Base-by-base conservation (phyloP, 2,888 invertebrate species). In the Selenia dentaria region DNA sequence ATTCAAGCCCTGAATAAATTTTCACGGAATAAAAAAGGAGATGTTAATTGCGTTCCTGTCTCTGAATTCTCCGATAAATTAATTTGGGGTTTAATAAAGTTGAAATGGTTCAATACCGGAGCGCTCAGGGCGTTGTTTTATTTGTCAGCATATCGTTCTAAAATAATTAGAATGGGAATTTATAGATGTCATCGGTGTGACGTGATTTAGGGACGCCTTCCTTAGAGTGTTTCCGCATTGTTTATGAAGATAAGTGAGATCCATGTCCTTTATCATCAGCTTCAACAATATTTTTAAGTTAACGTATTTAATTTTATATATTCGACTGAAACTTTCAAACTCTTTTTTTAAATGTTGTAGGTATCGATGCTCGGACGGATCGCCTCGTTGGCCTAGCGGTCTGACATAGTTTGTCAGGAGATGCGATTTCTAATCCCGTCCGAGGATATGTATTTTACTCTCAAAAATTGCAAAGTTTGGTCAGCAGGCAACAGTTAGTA, bases 111-210 rank as follows among this genome's bases (percentile, higher is more conserved):
- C 75, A 75, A 79, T 85, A 79, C 73, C 65, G 63, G 67, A 76
- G 61, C 61, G 79, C 79, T 70, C 59, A 57, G 48, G 66, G 76
- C 78, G 70, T 80, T 80, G 71, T 79, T 84, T 84, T 86, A 81
- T 84, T 83, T 77, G 80, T 77, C 72, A 74, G 79, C 74, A 70
- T 82, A 77, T 77, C 76, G 76, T 67, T 80, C 74, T 72, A 55
- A 77, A 80, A 83, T 86, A 88, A 88, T 88, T 85, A 81, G 79
- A 78, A 75, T 64, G 59, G 65, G 74, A 82, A 88, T 88, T 88
- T 88, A 88, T 88, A 70, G 87, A 77, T 82, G 85, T 82, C 84
- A 81, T 81, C 74, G 74, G 64, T 33, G 61, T 57, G 59, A 53
- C 61, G 71, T 81, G 81, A 84, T 87, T 83, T 83, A 62, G 61